Evolutionary conservation across 2,888 invertebrate species (phyloP), one percentile per base, ranked within the genome.

Genomic region (Orgyia antiqua): DNA sequence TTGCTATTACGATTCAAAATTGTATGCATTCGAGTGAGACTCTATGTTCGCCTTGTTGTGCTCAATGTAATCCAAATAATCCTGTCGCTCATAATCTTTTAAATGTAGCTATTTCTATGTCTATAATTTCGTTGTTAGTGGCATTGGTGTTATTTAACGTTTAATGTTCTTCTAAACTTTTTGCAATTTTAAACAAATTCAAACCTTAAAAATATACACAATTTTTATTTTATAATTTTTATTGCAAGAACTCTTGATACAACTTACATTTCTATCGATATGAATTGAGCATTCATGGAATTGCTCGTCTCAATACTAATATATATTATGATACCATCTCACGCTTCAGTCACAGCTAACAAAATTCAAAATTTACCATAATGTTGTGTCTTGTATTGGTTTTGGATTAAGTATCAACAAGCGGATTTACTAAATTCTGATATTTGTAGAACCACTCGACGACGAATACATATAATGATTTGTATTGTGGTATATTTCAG

Each of bases 361-460:
- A 73, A 84, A 84, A 84, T 84, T 84, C 83, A 56, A 87, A 87
- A 84, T 83, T 79, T 63, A 58, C 53, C 60, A 68, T 60, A 52
- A 76, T 83, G 87, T 84, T 87, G 86, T 86, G 86, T 87, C 86
- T 87, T 87, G 87, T 86, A 86, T 87, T 84, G 87, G 87, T 86
- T 82, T 72, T 77, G 75, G 74, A 79, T 83, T 74, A 66, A 68
- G 51, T 62, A 49, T 60, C 43, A 51, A 55, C 58, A 51, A 56
- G 53, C 55, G 53, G 52, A 55, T 44, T 50, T 15, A 57, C 65
- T 53, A 67, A 77, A 75, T 70, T 68, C 44, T 58, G 36, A 44
- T 51, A 34, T 53, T 49, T 51, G 48, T 57, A 42, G 57, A 47
- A 45, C 50, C 44, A 44, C 47, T 51, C 44, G 40, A 52, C 46